Evolutionary conservation across 2,113 vertebrate species (phyloP), one percentile per base, ranked within the genome.

Genomic region (Syngnathus scovelli): DNA sequence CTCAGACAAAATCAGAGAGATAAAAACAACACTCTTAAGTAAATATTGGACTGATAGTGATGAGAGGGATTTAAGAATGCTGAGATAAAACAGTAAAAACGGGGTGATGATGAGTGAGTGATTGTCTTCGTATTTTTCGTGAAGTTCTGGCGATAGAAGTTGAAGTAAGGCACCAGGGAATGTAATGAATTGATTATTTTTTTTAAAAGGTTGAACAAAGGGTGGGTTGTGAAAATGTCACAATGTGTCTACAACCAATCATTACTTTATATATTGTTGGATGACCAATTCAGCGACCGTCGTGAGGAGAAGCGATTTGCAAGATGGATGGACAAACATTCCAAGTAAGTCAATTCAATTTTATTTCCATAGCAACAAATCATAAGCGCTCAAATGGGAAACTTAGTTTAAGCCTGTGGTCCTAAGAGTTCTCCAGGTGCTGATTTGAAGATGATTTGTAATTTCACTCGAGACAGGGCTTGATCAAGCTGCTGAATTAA

Each of bases 21-120:
- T 65, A 82, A 82, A 85, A 82, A 69, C 85, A 75, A 78, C 52
- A 64, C 33, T 37, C 63, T 38, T 54, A 41, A 68, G 61, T 62
- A 62, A 62, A 59, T 38, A 48, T 1, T 58, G 33, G 19, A 12
- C 6, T 61, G 55, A 23, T 27, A 23, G 36, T 52, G 81, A 72
- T 76, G 69, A 81, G 70, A 51, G 71, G 54, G 39, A 78, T 72
- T 68, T n/a, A 75, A 54, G 61, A 21, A 27, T 15, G 61, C 46
- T 21, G 43, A 75, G 68, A 74, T 69, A 27, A 61, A 67, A 78
- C 78, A 23, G 15, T 19, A 61, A 72, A 67, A 74, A 18, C 49
- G 6, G 27, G 18, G 33, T 41, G 56, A 44, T 67, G 71, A 75
- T 77, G 69, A 73, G 69, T 61, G 66, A 71, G 64, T 36, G 18